Evolutionary conservation across 2,113 vertebrate species (phyloP), one percentile per base, ranked within the genome.

Genomic region (Dasyornis broadbenti): DNA sequence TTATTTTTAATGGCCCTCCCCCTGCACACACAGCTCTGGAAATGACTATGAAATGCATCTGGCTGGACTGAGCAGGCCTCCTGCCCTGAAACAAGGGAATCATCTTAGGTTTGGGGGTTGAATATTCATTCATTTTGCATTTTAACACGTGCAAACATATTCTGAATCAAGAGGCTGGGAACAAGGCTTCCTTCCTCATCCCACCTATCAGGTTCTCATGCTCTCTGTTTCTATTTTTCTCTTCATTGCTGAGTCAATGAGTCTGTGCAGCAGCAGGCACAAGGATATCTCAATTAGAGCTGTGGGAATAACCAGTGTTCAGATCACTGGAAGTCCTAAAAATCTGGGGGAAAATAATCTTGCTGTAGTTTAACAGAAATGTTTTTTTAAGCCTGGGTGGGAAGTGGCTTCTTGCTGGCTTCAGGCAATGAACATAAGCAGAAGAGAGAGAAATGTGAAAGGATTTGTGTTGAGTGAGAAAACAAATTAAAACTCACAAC

Each of bases 1-100:
- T 95, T 94, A 78, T 96, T 95, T 88, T 92, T 79, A 66, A 56
- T 22, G 15, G 56, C 53, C 53, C 66, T 40, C 70, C 77, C 73
- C 28, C 35, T 9, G 30, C 50, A 47, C 30, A 4, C 0, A 1
- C 7, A 0, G 44, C 0, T 1, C 68, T 92, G 93, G 82, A n/a
- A 89, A 54, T 2, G 21, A 5, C 52, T 57, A 2, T 31, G 68
- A 73, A 59, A 84, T 37, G 56, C 42, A 33, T 91, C 57, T 75
- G 52, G 27, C 28, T n/a, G 65, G 35, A 4, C 39, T 31, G 40
- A 53, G 42, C 3, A 5, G 73, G 21, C 7, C 4, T 15, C 17
- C 23, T 59, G 61, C 70, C 40, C 26, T 44, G 47, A 73, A 79
- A 17, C 7, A 31, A 66, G 7, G n/a, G 59, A 42, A 28, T 70